These are phyloP conservation scores for Nasua narica DNA, from an alignment of 2,797 vertebrate species.

Conservation along the genomic window DNA sequence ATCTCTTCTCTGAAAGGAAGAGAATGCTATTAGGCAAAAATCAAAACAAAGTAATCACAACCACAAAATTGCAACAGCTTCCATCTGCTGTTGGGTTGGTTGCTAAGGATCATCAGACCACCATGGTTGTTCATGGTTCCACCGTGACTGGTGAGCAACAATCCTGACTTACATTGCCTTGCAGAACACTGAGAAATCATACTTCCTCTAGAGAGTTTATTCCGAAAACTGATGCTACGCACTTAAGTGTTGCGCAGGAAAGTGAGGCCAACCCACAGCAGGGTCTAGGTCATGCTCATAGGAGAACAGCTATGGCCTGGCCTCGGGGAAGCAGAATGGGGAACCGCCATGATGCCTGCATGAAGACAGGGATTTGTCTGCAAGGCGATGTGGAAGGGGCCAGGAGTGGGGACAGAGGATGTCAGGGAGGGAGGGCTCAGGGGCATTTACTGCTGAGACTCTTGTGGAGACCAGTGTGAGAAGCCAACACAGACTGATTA, in stretches of 20 bases:
- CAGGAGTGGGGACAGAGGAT: neutral
- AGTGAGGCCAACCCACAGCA: neutral
- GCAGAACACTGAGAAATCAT: neutral
- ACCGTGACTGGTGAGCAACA: accelerated
- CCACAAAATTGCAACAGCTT: neutral
- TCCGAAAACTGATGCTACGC: neutral
- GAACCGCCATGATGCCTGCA: neutral
- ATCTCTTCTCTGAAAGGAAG: neutral
- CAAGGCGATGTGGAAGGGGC: neutral
- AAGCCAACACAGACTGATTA: neutral
- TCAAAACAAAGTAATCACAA: neutral
- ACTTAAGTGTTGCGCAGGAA: neutral
- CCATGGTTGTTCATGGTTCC: neutral
- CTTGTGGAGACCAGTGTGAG: neutral
- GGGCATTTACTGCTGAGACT: neutral
- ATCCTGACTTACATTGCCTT: neutral
- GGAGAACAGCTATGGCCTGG: neutral
- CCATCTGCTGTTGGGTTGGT: neutral
- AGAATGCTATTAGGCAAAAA: neutral
- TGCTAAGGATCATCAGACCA: neutral
- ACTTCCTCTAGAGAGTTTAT: neutral
- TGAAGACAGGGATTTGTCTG: neutral
- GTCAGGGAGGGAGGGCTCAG: neutral
- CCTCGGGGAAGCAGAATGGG: neutral
- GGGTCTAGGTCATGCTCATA: neutral